Evolutionary conservation across 2,113 vertebrate genomes (phyloP).

Genomic region (Pygoscelis antarcticus): DNA sequence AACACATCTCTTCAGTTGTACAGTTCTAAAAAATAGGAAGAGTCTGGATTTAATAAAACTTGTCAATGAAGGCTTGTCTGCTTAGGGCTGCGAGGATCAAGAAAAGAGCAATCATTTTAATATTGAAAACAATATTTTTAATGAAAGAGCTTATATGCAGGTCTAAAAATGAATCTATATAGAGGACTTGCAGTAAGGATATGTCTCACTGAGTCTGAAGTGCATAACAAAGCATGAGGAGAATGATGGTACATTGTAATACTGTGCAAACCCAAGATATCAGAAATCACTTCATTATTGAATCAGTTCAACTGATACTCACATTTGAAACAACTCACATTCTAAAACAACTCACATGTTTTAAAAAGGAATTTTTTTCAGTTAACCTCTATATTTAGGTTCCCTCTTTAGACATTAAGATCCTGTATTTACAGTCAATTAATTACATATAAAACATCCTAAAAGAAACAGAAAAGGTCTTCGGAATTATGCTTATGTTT

Average conservation of each 20-base stretch:
- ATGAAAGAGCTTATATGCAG: neutral
- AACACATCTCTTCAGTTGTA: neutral
- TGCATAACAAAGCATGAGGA: neutral
- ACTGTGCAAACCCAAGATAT: neutral
- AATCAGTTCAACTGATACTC: neutral
- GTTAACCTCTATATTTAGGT: neutral
- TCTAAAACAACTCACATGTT: neutral
- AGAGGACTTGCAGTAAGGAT: neutral
- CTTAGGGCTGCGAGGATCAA: neutral
- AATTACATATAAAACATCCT: neutral
- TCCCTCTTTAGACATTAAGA: neutral
- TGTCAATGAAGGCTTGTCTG: slow-evolving; percentile 20
- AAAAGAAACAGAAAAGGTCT: neutral
- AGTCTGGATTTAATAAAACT: slow-evolving; percentile 4
- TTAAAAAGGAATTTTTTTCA: neutral
- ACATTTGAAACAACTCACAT: neutral
- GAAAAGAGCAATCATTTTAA: slow-evolving; percentile 2
- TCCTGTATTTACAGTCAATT: neutral
- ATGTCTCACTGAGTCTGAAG: neutral
- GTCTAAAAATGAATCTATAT: neutral
- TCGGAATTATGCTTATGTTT: neutral
- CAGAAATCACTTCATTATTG: neutral
- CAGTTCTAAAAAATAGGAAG: neutral
- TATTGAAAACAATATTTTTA: neutral
- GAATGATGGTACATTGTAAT: accelerated